phyloP scores from a whole-genome alignment of 1,140 invertebrate species.

The Rhagoletis zephyria region DNA sequence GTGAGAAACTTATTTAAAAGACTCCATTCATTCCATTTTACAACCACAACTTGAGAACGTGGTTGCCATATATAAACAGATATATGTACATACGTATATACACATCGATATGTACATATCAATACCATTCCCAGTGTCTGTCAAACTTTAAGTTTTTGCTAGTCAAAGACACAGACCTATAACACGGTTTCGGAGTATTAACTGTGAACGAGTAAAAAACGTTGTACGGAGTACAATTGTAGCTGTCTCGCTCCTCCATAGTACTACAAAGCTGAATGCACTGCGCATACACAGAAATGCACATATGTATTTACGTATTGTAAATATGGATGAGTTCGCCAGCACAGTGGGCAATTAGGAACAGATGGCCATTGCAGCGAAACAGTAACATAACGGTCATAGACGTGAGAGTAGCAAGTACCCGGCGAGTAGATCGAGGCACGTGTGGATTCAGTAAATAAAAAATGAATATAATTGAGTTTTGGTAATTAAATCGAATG shows the following conservation, averaged over 20 bases:
- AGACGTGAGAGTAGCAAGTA: constrained; percentile 2
- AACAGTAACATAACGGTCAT: constrained; percentile 22
- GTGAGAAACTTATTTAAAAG: no score
- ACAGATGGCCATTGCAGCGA: constrained; percentile 12
- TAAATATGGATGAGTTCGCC: not conserved
- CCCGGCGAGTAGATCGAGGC: not conserved
- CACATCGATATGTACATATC: no score
- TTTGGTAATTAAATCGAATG: not conserved
- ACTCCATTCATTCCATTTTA: no score
- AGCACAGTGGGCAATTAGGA: not conserved
- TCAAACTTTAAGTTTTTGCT: not conserved
- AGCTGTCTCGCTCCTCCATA: not conserved
- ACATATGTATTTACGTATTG: not conserved
- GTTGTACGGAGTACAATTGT: not conserved
- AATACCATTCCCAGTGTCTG: not conserved
- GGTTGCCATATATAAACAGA: no score
- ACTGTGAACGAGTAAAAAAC: not conserved
- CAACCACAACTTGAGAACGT: no score
- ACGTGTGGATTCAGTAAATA: not conserved
- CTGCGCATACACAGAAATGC: not conserved
- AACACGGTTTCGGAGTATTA: not conserved
- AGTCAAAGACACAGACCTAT: not conserved
- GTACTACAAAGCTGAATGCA: not conserved
- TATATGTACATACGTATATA: no score
- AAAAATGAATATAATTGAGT: not conserved